Conservation (phyloP, 2,888 invertebrate species). For the Endomychus coccineus region DNA sequence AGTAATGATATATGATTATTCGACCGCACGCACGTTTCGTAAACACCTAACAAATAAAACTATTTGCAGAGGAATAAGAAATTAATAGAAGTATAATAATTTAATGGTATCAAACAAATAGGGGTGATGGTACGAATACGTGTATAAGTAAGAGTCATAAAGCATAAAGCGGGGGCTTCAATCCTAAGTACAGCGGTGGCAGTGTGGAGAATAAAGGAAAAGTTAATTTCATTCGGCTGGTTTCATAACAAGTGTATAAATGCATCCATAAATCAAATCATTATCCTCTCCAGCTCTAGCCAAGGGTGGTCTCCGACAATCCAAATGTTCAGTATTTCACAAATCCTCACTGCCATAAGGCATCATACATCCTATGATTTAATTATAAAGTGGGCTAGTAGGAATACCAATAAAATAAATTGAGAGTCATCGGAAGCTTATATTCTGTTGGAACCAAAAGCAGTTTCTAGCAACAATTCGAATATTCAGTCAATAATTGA, state of each 20-base stretch:
- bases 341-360: background rate
- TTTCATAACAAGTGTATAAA: slow-evolving; percentile 39
- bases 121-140: slow-evolving; percentile 13
- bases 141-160: slow-evolving; percentile 4
- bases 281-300: slow-evolving; percentile 25
- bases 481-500: too few species aligned
- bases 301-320: background rate
- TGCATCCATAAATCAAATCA: slow-evolving; percentile 38
- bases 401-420: too few species aligned
- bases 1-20: too few species aligned
- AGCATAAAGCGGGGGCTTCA: slow-evolving; percentile 6
- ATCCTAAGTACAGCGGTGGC: slow-evolving; percentile 3
- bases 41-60: slow-evolving; percentile 6
- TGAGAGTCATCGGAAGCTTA: too few species aligned
- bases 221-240: slow-evolving; percentile 34
- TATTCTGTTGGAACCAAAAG: too few species aligned
- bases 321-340: background rate
- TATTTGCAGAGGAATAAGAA: slow-evolving; percentile 5
- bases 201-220: slow-evolving; percentile 27
- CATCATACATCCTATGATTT: background rate
- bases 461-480: too few species aligned
- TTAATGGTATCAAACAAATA: slow-evolving; percentile 21
- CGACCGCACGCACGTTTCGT: slow-evolving; percentile 10
- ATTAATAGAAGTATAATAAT: slow-evolving; percentile 21
- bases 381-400: too few species aligned